phyloP scores from a whole-genome alignment of 2,888 invertebrate species.

The Ditula angustiorana region DNA sequence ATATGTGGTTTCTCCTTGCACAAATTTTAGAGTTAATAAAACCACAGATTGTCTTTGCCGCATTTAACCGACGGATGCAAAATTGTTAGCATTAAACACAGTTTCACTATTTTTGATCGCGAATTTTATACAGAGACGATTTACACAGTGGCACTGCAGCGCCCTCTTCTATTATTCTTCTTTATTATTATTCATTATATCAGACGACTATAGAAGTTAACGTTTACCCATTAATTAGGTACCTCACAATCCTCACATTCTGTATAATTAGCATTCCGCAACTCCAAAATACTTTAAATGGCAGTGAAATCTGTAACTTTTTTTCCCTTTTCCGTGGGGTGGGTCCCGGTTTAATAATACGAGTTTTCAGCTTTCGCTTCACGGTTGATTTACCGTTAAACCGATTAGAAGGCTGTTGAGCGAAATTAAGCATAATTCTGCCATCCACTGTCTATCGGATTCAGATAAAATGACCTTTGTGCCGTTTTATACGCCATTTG shows the following conservation, averaged over 20 bases:
- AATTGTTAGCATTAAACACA: too few relatives aligned
- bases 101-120: too few relatives aligned
- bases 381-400: conserved; percentile 9
- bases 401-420: conserved; percentile 17
- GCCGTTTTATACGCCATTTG: background rate
- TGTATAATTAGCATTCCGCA: conserved; percentile 1
- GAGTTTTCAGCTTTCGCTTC: conserved; percentile 3
- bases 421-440: conserved; percentile 20
- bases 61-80: too few relatives aligned
- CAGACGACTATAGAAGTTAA: background rate
- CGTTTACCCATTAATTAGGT: background rate
- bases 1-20: too few relatives aligned
- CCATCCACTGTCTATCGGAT: background rate
- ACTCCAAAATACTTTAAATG: conserved; percentile 10
- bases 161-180: too few relatives aligned
- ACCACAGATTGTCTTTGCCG: too few relatives aligned
- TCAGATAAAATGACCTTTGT: background rate
- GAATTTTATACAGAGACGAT: too few relatives aligned
- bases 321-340: background rate
- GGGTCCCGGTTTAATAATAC: conserved; percentile 5
- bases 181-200: too few relatives aligned
- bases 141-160: too few relatives aligned
- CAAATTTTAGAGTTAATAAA: too few relatives aligned
- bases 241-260: background rate
- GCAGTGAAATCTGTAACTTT: conserved; percentile 6